Evolutionary conservation across 2,797 vertebrate species (phyloP), one percentile per base, ranked within the genome.

Genomic region (Helarctos malayanus): DNA sequence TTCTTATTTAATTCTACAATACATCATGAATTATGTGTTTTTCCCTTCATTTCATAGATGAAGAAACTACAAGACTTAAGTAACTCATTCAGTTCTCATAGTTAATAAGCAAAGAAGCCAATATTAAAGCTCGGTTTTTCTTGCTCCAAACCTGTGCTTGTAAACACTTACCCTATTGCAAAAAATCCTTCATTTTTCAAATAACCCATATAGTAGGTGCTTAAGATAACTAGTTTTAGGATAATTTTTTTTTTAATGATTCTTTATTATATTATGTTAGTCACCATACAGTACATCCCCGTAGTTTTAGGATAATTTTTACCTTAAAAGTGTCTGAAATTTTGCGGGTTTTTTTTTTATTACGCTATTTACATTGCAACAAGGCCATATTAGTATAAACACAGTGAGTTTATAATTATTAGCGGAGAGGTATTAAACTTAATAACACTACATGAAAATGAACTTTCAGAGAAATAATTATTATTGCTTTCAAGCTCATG

Each of bases 381-480:
- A 79, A 93, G 4, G 15, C 10, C 3, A 71, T 84, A 87, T 84
- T 96, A 94, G 56, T 80, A 35, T n/a, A 35, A n/a, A 1, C 49
- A 84, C 12, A 29, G 57, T 35, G 45, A 71, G 9, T 80, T 94
- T 76, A 94, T 12, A 65, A 45, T 89, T 75, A 91, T 91, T 91
- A 78, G 90, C 5, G n/a, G 12, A 96, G 84, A 76, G 9, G 7
- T 65, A 71, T 81, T 82, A 87, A 71, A 69, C 6, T 87, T 87
- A 71, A 45, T 61, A 91, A 87, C 13, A 45, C 38, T 95, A 63
- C 25, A 54, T 76, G 3, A 87, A 91, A 90, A 71, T n/a, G 3
- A 61, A 93, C 29, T 85, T 90, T 29, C 5, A 90, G 45, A 69
- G 68, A 91, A 96, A 93, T 84, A 65, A 23, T 76, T 88, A n/a